Conservation (phyloP, 2,888 invertebrate genomes). For the Chrysotoxum bicinctum region DNA sequence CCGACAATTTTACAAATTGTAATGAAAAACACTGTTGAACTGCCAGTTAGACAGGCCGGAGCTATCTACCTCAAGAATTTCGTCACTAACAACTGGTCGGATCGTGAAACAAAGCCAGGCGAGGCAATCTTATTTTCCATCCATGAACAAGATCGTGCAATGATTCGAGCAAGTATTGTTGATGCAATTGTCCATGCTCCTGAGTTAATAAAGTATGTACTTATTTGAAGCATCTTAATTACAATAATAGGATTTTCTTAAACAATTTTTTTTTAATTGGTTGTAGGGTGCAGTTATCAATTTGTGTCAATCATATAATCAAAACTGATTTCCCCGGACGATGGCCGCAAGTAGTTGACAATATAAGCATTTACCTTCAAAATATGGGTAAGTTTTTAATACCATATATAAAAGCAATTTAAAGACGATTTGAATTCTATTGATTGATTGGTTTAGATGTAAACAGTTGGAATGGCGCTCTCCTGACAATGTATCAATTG, state of each 20-base stretch:
- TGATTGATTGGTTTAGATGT: conserved; percentile 83
- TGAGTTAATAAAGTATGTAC: conserved; percentile 87
- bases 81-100: conserved; percentile 93
- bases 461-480: conserved; percentile 94
- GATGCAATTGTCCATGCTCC: conserved; percentile 97
- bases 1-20: conserved; percentile 96
- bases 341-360: conserved; percentile 98
- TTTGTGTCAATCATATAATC: conserved; percentile 96
- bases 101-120: conserved; percentile 88
- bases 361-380: conserved; percentile 95
- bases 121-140: conserved; percentile 91
- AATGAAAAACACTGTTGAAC: conserved; percentile 93
- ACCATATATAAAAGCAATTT: background rate
- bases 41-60: conserved; percentile 97
- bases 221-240: no score
- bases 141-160: conserved; percentile 97
- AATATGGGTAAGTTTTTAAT: conserved; percentile 85
- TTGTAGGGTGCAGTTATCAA: conserved; percentile 91
- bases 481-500: conserved; percentile 94
- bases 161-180: conserved; percentile 96
- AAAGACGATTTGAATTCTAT: background rate
- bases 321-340: conserved; percentile 97
- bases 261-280: background rate
- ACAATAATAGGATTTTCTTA: background rate
- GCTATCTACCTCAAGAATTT: conserved; percentile 98